These are phyloP conservation scores for Nicator chloris DNA, from an alignment of 2,113 vertebrate species.

Conservation along the genomic window DNA sequence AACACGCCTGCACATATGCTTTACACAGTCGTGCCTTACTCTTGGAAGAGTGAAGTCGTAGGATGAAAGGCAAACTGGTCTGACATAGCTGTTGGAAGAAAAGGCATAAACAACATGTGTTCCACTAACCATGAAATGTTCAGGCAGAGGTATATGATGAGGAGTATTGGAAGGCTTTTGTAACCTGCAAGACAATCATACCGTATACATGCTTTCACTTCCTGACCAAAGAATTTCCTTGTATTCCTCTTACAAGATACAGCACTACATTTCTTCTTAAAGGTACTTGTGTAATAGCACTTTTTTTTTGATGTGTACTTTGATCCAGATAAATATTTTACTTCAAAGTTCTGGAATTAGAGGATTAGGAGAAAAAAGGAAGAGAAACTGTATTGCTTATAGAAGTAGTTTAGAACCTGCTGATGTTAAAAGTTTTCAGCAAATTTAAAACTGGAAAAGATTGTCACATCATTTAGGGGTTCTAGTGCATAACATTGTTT, in stretches of 20 bases:
- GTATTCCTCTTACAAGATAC: not conserved
- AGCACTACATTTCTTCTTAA: not conserved
- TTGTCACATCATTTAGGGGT: not conserved
- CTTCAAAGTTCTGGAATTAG: not conserved
- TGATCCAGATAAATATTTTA: not conserved
- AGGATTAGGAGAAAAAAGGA: not conserved
- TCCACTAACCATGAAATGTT: not conserved
- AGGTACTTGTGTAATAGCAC: not conserved
- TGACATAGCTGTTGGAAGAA: not conserved
- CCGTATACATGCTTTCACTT: not conserved
- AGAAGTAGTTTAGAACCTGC: not conserved
- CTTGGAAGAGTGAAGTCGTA: not conserved
- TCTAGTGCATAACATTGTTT: not conserved
- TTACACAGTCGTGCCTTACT: not conserved
- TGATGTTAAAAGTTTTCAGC: not conserved
- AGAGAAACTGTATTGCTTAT: not conserved
- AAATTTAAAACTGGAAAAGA: not conserved
- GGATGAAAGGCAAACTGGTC: not conserved
- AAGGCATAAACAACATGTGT: not conserved
- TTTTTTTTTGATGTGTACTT: not conserved
- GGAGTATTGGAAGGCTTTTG: not conserved
- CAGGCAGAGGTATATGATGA: not conserved
- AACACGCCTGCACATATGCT: rapidly evolving
- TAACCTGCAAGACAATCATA: not conserved
- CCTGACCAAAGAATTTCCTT: not conserved